Evolutionary conservation across 1,140 invertebrate species (phyloP), one percentile per base, ranked within the genome.

Genomic region (Lepidurus packardi): DNA sequence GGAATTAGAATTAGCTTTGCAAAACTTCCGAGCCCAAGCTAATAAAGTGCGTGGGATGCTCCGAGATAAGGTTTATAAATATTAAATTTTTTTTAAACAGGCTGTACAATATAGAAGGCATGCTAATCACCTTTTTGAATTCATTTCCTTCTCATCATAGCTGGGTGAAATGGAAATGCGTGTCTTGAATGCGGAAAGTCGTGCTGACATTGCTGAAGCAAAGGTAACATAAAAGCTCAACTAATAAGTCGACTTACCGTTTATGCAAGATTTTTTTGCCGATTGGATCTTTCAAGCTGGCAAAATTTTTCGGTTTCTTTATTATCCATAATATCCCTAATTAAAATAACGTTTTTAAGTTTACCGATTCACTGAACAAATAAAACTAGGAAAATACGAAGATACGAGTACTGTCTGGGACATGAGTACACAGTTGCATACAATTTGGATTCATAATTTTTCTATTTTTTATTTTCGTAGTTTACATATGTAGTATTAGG

Each of bases 151-250:
- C 87, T 89, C 87, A 84, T 93, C 93, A 81, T 90, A 95, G 94
- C 89, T 96, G 85, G 92, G 93, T 83, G 93, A 96, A 88, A 89
- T 95, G 87, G 94, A 96, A 84, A 92, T 94, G 84, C 90, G 94
- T 81, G 93, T 95, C 82, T 88, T 94, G 84, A 93, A 95, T 86
- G 94, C 94, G 79, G 94, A 96, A 86, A 90, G 91, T 80, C 88
- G 94, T 82, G 94, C 93, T 47, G 93, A 94, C 83, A 93, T 95
- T 86, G 94, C 94, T 77, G 93, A 95, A 86, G 93, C 94, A 86
- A 95, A 95, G 92, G 94, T 95, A 89, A 90, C 86, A 79, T 73
- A 74, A 65, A 65, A 65, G 53, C 53, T 65, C 53, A 21, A 65
- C 21, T 21, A 21, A 65, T 65, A 7, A n/a, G 53, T 65, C n/a